Percentiles rank a stretch among this genome's conserved stretches.
Conservation (phyloP, 2,888 invertebrate genomes). For the Lochmaea capreae region DNA sequence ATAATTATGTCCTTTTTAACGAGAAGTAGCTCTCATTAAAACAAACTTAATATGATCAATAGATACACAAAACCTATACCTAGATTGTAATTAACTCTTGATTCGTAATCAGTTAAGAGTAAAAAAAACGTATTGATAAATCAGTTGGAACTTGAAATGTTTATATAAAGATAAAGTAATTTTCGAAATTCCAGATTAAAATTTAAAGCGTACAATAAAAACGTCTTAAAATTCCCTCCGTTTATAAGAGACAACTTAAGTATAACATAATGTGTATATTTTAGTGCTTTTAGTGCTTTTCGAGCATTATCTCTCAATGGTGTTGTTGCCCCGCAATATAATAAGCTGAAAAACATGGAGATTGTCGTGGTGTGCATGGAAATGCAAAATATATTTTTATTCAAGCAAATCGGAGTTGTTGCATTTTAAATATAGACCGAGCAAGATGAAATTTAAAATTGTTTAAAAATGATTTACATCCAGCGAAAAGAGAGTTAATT, state of each 20-base stretch:
- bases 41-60: neutral
- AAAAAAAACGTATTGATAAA: neutral
- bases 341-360: constrained; percentile 25
- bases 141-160: constrained; percentile 1
- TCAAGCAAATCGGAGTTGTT: constrained; percentile 42
- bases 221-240: constrained; percentile 19
- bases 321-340: constrained; percentile 45
- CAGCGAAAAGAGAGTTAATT: neutral
- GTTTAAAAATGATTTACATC: neutral
- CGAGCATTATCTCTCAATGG: constrained; percentile 37
- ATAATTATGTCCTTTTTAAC: neutral
- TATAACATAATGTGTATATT: constrained; percentile 41
- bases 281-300: constrained; percentile 37
- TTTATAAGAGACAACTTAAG: constrained; percentile 37
- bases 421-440: constrained; percentile 35
- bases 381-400: constrained; percentile 45
- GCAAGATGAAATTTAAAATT: constrained; percentile 10
- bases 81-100: neutral
- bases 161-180: constrained; percentile 22
- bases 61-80: neutral
- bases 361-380: constrained; percentile 38
- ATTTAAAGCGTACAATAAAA: constrained; percentile 29
- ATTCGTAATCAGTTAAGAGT: neutral
- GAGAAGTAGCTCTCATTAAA: neutral
- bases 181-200: constrained; percentile 22